phyloP scores from a whole-genome alignment of 2,797 vertebrate species.

The Chaunax sp. region DNA sequence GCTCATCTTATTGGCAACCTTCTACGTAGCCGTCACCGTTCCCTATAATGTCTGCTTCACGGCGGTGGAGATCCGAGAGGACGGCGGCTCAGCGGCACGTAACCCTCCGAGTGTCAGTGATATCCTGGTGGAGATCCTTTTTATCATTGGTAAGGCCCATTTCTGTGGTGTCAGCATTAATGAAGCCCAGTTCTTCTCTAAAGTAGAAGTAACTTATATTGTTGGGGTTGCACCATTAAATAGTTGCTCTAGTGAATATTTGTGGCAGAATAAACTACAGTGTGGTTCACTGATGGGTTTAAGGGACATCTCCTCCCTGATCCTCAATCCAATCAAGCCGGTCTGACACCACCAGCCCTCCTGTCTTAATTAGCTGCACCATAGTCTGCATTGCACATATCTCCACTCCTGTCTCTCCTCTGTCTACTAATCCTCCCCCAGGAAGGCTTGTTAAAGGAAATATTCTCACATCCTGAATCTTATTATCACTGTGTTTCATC shows the following conservation, averaged over 20 bases:
- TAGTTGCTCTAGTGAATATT: no score
- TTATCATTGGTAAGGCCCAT: constrained; percentile 79
- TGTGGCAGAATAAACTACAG: no score
- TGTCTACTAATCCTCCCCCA: neutral
- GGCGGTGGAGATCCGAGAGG: constrained; percentile 76
- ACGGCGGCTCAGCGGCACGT: constrained; percentile 67
- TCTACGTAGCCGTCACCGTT: constrained; percentile 85
- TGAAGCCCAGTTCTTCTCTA: no score
- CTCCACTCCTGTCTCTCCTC: neutral
- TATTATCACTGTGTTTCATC: no score
- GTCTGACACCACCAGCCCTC: constrained; percentile 3
- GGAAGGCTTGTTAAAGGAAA: constrained; percentile 20
- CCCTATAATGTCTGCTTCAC: constrained; percentile 86
- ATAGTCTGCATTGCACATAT: neutral
- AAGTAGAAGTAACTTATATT: no score
- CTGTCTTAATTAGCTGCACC: constrained; percentile 24
- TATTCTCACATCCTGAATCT: neutral
- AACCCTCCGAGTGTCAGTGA: constrained; percentile 84
- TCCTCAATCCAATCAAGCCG: constrained; percentile 11
- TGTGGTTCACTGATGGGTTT: neutral
- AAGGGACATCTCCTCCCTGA: neutral
- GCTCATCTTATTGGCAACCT: constrained; percentile 85
- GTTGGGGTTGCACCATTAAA: no score
- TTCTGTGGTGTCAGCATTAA: no score
- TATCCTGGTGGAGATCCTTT: constrained; percentile 86